A percentile compares a stretch with the other conserved stretches of the same genome.
phyloP scores from a whole-genome alignment of 2,888 invertebrate genomes.

The Eupithecia subfuscata region DNA sequence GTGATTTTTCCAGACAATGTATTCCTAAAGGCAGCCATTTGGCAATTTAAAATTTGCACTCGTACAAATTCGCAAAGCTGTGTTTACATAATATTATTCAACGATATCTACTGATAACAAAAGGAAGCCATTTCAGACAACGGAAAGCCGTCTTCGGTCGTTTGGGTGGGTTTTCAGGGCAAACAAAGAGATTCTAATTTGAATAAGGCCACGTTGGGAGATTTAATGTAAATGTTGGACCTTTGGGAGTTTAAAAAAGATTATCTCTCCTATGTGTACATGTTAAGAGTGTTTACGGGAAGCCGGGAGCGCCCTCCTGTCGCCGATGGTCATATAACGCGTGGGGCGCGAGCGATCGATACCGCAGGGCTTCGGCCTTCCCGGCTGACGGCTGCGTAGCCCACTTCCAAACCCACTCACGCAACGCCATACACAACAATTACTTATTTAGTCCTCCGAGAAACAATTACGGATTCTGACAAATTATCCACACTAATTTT shows the following conservation, averaged over 20 bases:
- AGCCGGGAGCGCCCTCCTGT: constrained; percentile 76
- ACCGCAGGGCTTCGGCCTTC: constrained; percentile 74
- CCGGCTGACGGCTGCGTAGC: constrained; percentile 56
- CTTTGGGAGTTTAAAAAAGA: constrained; percentile 26
- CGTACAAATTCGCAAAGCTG: constrained; percentile 47
- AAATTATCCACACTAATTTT: constrained; percentile 24
- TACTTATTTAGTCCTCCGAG: constrained; percentile 51
- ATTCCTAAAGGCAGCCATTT: constrained; percentile 36
- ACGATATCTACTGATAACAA: constrained; percentile 34
- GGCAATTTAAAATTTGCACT: constrained; percentile 48
- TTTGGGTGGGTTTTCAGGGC: constrained; percentile 26
- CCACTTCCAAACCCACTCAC: constrained; percentile 60
- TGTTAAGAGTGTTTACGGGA: constrained; percentile 68
- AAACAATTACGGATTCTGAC: constrained; percentile 50
- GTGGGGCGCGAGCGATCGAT: constrained; percentile 79
- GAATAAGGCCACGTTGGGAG: constrained; percentile 23
- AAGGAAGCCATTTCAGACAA: constrained; percentile 31
- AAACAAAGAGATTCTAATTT: constrained; percentile 36
- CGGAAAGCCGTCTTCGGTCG: constrained; percentile 29
- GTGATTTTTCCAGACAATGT: constrained; percentile 41
- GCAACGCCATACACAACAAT: constrained; percentile 57
- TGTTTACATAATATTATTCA: constrained; percentile 56
- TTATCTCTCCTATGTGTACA: constrained; percentile 51
- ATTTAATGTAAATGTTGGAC: constrained; percentile 23
- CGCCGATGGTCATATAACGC: constrained; percentile 75